These are phyloP conservation scores for Chaitophorus viminalis DNA, from an alignment of 2,888 invertebrate genomes.

Conservation along the genomic window DNA sequence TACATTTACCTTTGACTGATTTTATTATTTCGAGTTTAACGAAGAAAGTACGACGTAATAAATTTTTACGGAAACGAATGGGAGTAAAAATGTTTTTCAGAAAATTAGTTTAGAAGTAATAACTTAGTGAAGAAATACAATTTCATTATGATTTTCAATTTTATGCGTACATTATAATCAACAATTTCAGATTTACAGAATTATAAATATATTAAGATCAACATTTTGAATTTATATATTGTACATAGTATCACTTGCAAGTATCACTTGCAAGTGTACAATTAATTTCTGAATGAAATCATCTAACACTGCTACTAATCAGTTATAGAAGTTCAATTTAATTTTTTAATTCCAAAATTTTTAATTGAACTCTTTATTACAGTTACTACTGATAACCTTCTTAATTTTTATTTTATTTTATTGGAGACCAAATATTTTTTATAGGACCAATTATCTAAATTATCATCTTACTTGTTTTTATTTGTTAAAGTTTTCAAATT, in stretches of 20 bases:
- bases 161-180: background rate
- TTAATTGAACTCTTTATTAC: too few species aligned
- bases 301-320: background rate
- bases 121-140: background rate
- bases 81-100: background rate
- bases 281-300: background rate
- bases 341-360: too few species aligned
- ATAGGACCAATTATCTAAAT: background rate
- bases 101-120: slow-evolving; percentile 20
- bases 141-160: slow-evolving; percentile 12
- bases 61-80: background rate
- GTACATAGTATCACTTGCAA: too few species aligned
- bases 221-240: background rate
- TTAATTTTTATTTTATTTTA: background rate
- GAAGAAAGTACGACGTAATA: background rate
- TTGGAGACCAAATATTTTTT: background rate
- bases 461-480: background rate
- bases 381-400: too few species aligned
- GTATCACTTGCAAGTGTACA: background rate
- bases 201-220: background rate
- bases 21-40: slow-evolving; percentile 10
- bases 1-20: background rate
- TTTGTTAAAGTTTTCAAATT: too few species aligned
- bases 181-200: too few species aligned
- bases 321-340: too few species aligned